A percentile compares a stretch with the other conserved stretches of the same genome.
phyloP scores from a whole-genome alignment of 2,797 vertebrate species.

The Cyclura pinguis region DNA sequence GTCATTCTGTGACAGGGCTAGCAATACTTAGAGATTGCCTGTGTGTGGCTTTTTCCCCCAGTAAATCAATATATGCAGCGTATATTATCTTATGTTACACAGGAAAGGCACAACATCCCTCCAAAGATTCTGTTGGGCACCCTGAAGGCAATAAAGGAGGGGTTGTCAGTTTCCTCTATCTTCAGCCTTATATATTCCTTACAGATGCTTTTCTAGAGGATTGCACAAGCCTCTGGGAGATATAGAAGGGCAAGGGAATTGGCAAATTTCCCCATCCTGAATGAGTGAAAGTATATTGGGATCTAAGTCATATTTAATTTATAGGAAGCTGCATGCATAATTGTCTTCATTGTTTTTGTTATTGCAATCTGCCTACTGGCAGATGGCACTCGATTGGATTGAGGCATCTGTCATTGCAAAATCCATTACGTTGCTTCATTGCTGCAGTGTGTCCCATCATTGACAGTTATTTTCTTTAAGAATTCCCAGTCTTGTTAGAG shows the following conservation, averaged over 20 bases:
- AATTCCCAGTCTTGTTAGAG: neutral
- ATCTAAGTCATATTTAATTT: neutral
- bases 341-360: conserved; percentile 24
- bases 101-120: neutral
- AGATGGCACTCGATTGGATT: conserved; percentile 25
- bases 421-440: conserved; percentile 6
- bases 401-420: conserved; percentile 30
- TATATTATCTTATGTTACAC: neutral
- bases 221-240: neutral
- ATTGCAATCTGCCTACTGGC: conserved; percentile 3
- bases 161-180: neutral
- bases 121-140: neutral
- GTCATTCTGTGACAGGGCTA: neutral
- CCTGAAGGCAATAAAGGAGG: neutral
- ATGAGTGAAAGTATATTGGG: neutral
- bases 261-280: neutral
- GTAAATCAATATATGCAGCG: neutral
- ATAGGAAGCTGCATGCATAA: conserved; percentile 8
- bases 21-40: neutral
- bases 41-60: neutral
- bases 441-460: neutral
- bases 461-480: conserved; percentile 2
- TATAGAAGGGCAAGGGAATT: no score
- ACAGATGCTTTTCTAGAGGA: neutral
- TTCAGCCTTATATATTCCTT: no score